Base-by-base conservation (phyloP, 1,140 invertebrate species). In the Euglossa dilemma region DNA sequence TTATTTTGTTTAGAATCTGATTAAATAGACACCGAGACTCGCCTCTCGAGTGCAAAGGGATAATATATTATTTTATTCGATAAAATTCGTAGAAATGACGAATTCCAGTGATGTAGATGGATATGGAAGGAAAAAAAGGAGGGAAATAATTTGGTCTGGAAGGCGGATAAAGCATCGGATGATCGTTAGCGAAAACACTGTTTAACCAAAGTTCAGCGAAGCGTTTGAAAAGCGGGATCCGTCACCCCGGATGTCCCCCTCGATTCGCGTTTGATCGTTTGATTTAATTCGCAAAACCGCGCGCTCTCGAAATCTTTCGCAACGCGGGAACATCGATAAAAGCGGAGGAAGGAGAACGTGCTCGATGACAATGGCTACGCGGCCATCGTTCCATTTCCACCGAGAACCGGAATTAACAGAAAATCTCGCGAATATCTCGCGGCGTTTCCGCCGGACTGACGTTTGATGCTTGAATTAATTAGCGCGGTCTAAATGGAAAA, bases 381-480 rank as follows among this genome's bases (percentile, higher is more conserved):
- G 36, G 36, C 36, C 36, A 36, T 36, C 36, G 7, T 47, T 54
- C 4, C n/a, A 20, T 6, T 12, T 36, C 6, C 4, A 47, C 12
- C n/a, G n/a, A 14, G 14, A 61, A 36, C 12, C 20, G 20, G 11
- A 36, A 56, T 56, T 72, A 36, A 56, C 25, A 23, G 28, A 56
- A 72, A 56, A 72, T 72, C 56, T 72, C 18, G 23, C 36, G 43
- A n/a, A 47, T 67, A 16, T 23, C 14, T 54, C n/a, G 20, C 28
- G 14, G 11, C 20, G 6, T 36, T 57, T 7, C 56, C 20, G 0
- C 9, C 18, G 36, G 14, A 6, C 69, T 56, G 25, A 56, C 45
- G 20, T 72, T 72, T 43, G 28, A 72, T 45, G 54, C 36, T 59
- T 20, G 54, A 45, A 73, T 73, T 57, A 57, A 73, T 73, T 73